phyloP scores from a whole-genome alignment of 2,797 vertebrate genomes.

The Ctenosaura bakeri region DNA sequence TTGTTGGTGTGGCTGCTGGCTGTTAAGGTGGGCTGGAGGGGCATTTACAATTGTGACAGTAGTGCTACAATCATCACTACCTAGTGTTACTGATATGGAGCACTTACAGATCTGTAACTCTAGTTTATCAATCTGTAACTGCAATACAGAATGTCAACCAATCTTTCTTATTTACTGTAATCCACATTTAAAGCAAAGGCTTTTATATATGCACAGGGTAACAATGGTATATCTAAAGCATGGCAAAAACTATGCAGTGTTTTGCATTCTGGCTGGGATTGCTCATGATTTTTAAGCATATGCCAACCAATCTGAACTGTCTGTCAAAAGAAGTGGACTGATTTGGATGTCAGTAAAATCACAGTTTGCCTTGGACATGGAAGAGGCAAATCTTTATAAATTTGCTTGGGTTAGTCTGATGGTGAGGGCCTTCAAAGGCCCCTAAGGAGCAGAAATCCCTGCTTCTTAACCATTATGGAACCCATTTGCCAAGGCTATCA shows the following conservation, averaged over 20 bases:
- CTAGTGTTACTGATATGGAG: too few relatives aligned
- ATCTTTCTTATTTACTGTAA: too few relatives aligned
- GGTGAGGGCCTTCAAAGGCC: constrained; percentile 27
- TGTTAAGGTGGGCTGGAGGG: too few relatives aligned
- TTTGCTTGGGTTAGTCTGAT: background rate
- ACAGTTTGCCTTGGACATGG: background rate
- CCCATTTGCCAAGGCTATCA: constrained; percentile 33
- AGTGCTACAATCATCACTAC: too few relatives aligned
- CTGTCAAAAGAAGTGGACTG: constrained; percentile 65
- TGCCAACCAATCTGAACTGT: constrained; percentile 36
- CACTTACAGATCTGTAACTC: too few relatives aligned
- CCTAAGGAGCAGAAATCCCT: background rate
- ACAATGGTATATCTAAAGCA: too few relatives aligned
- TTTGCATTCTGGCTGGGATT: constrained; percentile 43
- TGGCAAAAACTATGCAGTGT: background rate
- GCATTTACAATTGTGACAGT: too few relatives aligned
- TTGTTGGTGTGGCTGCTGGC: too few relatives aligned
- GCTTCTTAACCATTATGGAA: constrained; percentile 15
- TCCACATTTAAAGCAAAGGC: too few relatives aligned
- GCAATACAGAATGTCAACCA: too few relatives aligned
- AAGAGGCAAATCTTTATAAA: background rate
- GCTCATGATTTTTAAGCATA: constrained; percentile 39
- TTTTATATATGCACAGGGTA: too few relatives aligned
- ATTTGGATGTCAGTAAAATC: constrained; percentile 47
- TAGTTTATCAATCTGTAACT: too few relatives aligned